Base-by-base conservation (phyloP, 2,888 invertebrate genomes). In the Pterobdella sp. region DNA sequence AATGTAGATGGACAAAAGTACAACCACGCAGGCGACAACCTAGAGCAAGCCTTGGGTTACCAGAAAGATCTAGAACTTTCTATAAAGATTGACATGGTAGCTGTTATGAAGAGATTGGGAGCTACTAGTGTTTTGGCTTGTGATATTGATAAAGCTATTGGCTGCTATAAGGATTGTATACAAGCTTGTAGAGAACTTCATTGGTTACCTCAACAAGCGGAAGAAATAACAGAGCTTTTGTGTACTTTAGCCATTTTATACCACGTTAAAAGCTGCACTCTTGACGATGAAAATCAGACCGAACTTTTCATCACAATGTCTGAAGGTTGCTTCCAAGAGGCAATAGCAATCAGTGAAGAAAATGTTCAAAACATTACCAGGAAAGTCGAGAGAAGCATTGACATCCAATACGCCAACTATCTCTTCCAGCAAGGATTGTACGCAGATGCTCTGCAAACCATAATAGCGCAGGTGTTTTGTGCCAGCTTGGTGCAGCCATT, bases 1-100 rank as follows among this genome's bases (percentile, higher is more conserved):
- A 81, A 82, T 75, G 80, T 82, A 60, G 81, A 79, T 76, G 81
- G 81, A 79, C 80, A 80, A 72, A 80, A 83, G 74, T 83, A 82
- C 72, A 79, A 80, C 75, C 79, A 80, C 68, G 82, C 82, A 3
- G 81, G 81, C 3, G 79, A 79, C 56, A 81, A 81, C 74, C 78
- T 83, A 73, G 81, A 81, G 70, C 81, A 82, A 73, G 83, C 82
- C n/a, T 79, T 81, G 35, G 81, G 80, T 75, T 76, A 74, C 74
- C 82, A 82, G 75, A 81, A 81, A 74, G 80, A 80, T 10, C 78
- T 82, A 77, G 81, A 82, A 29, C 80, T 80, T 66, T 81, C 81
- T 70, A 83, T 83, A 56, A 81, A 81, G 68, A 81, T 79, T n/a
- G 83, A 83, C 74, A 77, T 83, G 66, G 80, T 81, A 52, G 80